Percentiles rank a stretch among this genome's conserved stretches.
phyloP scores from a whole-genome alignment of 2,113 vertebrate species.

The Carassius auratus region DNA sequence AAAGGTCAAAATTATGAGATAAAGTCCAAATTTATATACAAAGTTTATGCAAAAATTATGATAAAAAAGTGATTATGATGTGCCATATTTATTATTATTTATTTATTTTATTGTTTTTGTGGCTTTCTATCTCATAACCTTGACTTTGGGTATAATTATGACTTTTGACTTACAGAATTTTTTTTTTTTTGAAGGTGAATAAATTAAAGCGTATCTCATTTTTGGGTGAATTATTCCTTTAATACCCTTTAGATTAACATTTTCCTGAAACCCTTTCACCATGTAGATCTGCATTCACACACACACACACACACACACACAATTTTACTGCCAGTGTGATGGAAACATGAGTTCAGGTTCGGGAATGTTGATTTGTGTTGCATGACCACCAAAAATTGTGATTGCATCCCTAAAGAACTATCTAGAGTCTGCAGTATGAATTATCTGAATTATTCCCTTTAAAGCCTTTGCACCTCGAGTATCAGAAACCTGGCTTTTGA shows the following conservation, averaged over 20 bases:
- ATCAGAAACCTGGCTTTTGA: slow-evolving; percentile 41
- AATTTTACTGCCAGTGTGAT: background rate
- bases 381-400: background rate
- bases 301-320: background rate
- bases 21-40: no score
- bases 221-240: background rate
- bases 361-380: background rate
- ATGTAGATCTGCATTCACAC: background rate
- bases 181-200: background rate
- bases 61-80: background rate
- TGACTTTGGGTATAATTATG: no score
- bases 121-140: no score
- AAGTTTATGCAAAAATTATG: no score
- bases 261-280: background rate
- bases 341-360: background rate
- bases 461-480: slow-evolving; percentile 40
- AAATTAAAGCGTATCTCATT: background rate
- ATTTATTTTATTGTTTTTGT: background rate
- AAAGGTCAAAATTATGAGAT: background rate
- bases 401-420: background rate
- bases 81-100: background rate
- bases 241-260: background rate
- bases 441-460: slow-evolving; percentile 55
- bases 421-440: slow-evolving; percentile 39
- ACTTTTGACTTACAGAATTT: no score